These are phyloP conservation scores for Caenorhabditis remanei DNA, from an alignment of 1,140 invertebrate species.

Conservation along the genomic window DNA sequence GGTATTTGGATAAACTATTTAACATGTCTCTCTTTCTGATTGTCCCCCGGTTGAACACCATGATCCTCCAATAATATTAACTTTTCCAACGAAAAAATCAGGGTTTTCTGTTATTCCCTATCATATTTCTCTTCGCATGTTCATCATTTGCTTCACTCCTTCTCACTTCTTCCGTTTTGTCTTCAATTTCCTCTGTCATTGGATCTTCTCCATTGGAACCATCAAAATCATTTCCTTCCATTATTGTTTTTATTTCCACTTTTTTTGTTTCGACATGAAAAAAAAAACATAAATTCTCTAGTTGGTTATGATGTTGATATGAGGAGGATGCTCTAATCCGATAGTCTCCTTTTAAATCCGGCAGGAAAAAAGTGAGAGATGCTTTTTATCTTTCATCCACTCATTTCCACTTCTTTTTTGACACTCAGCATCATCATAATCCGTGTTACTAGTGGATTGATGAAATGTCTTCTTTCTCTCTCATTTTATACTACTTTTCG, in stretches of 20 bases:
- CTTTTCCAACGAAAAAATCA: too few species aligned
- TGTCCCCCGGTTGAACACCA: too few species aligned
- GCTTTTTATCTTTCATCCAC: too few species aligned
- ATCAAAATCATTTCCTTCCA: constrained; percentile 14
- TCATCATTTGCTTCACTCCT: background rate
- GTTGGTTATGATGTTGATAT: background rate
- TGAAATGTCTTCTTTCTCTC: background rate
- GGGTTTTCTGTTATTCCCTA: background rate
- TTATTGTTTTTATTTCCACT: background rate
- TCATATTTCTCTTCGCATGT: background rate
- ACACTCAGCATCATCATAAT: constrained; percentile 25
- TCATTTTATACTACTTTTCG: background rate
- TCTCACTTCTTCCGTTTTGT: constrained; percentile 29
- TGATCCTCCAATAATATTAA: too few species aligned
- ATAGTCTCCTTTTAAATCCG: background rate
- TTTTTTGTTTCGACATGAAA: background rate
- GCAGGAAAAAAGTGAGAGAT: background rate
- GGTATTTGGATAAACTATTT: too few species aligned
- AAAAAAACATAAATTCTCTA: background rate
- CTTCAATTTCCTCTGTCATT: constrained; percentile 35
- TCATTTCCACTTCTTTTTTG: background rate
- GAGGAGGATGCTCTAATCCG: background rate
- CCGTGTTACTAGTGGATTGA: constrained; percentile 14
- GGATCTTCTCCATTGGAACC: background rate
- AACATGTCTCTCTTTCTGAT: too few species aligned